Percentiles rank a stretch among this genome's conserved stretches.
Evolutionary conservation across 2,888 invertebrate species (phyloP).

Genomic region (Hanleya hanleyi): DNA sequence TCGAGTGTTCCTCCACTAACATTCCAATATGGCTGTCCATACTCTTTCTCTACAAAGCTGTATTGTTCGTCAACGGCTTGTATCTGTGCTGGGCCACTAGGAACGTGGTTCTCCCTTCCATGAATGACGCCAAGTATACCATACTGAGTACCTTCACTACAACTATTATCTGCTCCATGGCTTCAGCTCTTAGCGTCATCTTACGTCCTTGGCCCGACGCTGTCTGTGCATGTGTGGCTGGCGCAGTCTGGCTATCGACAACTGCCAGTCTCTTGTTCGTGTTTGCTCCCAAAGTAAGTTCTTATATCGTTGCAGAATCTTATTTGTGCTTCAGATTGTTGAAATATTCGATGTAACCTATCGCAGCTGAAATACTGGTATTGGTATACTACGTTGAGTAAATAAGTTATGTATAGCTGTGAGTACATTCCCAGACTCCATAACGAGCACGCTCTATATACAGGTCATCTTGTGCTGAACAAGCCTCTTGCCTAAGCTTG

Average conservation of each 20-base stretch:
- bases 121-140: conserved; percentile 55
- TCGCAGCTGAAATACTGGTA: no score
- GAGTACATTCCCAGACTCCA: no score
- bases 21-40: conserved; percentile 49
- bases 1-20: conserved; percentile 40
- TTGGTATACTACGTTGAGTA: no score
- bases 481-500: no score
- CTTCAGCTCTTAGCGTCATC: conserved; percentile 40
- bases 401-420: no score
- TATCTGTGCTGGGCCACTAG: conserved; percentile 60
- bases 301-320: no score
- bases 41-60: conserved; percentile 51
- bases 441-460: no score
- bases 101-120: conserved; percentile 53
- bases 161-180: conserved; percentile 42
- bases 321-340: no score
- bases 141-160: conserved; percentile 48
- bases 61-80: conserved; percentile 47
- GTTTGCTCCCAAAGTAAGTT: conserved; percentile 59
- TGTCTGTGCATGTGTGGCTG: conserved; percentile 43
- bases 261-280: conserved; percentile 47
- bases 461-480: no score
- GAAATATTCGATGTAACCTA: no score
- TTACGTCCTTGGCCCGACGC: conserved; percentile 44
- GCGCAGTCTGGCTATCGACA: conserved; percentile 43